phyloP scores from a whole-genome alignment of 2,797 vertebrate genomes.

The Anolis apletophallus region DNA sequence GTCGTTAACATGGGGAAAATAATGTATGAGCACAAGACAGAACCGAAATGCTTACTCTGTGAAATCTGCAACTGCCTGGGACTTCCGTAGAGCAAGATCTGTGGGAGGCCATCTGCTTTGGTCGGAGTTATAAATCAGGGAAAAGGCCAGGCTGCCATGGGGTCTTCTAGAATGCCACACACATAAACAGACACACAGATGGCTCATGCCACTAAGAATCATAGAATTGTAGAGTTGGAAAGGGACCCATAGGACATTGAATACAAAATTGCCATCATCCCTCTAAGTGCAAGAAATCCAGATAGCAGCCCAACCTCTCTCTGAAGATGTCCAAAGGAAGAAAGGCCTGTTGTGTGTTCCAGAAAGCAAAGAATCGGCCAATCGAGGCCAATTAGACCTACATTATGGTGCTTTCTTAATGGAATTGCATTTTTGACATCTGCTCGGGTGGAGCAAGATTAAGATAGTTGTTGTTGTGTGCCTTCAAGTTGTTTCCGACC shows the following conservation, averaged over 20 bases:
- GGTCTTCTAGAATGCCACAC: background rate
- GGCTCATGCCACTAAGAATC: too few species aligned
- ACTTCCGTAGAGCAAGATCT: constrained; percentile 44
- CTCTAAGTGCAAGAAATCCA: too few species aligned
- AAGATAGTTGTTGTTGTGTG: too few species aligned
- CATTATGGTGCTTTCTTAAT: background rate
- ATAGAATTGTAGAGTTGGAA: background rate
- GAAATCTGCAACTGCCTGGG: constrained; percentile 43
- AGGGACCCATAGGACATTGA: too few species aligned
- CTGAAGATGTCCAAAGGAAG: too few species aligned
- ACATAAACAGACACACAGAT: too few species aligned
- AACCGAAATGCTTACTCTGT: constrained; percentile 50
- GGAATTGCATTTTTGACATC: background rate
- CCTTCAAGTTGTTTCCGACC: too few species aligned
- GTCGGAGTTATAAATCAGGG: constrained; percentile 31
- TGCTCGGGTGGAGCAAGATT: background rate
- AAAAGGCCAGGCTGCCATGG: constrained; percentile 27
- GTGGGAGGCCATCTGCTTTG: constrained; percentile 58
- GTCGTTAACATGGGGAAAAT: constrained; percentile 61
- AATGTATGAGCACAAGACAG: constrained; percentile 21
- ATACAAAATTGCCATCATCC: too few species aligned
- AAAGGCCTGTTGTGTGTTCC: too few species aligned
- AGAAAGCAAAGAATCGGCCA: background rate
- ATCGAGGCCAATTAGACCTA: background rate
- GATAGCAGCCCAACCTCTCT: too few species aligned